These are phyloP conservation scores for Gymnosoma rotundatum DNA, from an alignment of 2,888 invertebrate species.

Conservation along the genomic window DNA sequence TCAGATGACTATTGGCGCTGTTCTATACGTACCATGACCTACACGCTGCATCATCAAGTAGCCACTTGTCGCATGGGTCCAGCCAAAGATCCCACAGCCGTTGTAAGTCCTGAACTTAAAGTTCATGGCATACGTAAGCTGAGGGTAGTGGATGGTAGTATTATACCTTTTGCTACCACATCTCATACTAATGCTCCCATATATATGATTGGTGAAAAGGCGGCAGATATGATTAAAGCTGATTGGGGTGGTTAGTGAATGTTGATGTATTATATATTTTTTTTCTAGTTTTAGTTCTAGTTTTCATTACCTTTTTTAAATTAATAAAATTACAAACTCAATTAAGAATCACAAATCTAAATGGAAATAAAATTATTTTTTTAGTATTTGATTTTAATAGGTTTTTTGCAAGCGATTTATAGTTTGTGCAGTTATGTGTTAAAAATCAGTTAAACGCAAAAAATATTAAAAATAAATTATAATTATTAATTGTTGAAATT, in stretches of 20 bases:
- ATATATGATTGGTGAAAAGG: conserved; percentile 87
- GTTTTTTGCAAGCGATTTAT: no score
- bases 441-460: no score
- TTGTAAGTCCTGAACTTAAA: conserved; percentile 85
- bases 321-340: no score
- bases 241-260: conserved; percentile 81
- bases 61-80: conserved; percentile 88
- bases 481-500: no score
- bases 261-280: no score
- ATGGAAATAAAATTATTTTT: no score
- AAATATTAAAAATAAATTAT: no score
- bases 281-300: no score
- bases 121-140: conserved; percentile 85
- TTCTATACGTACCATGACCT: conserved; percentile 84
- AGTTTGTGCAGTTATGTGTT: no score
- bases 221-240: conserved; percentile 85
- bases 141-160: conserved; percentile 86
- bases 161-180: conserved; percentile 85
- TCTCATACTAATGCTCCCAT: conserved; percentile 87
- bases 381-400: no score
- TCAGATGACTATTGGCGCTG: conserved; percentile 88
- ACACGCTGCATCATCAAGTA: conserved; percentile 85
- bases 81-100: conserved; percentile 84
- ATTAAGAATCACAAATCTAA: no score
- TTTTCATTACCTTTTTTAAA: no score